Conservation (phyloP, 92 coral and sea anemone genomes). For the Blastomussa wellsi region DNA sequence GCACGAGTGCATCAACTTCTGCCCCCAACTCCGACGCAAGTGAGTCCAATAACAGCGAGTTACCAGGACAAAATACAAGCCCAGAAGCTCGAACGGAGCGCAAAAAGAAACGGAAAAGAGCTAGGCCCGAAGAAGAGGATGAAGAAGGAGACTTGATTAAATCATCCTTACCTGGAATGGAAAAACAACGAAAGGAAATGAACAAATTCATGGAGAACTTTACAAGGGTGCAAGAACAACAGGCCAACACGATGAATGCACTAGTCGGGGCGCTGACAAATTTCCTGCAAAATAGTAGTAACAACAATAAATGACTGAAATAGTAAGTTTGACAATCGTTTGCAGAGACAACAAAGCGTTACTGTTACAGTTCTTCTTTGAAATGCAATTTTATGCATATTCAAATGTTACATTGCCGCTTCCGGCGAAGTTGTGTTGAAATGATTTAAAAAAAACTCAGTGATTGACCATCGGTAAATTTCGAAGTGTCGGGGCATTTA, state of each 20-base stretch:
- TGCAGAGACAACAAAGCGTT: too few species aligned
- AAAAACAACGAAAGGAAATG: slow-evolving; percentile 47
- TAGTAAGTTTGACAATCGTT: neutral
- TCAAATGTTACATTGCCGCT: slow-evolving; percentile 5
- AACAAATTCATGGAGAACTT: slow-evolving; percentile 44
- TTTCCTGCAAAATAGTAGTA: slow-evolving; percentile 28
- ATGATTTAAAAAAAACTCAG: neutral
- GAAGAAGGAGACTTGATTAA: slow-evolving; percentile 24
- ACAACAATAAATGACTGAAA: neutral
- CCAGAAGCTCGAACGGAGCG: slow-evolving; percentile 29
- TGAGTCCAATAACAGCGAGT: neutral
- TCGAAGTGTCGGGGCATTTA: slow-evolving; percentile 14
- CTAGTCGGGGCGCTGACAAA: slow-evolving; percentile 43
- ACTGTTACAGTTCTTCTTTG: neutral
- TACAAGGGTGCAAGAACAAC: slow-evolving; percentile 44
- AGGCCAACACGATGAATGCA: too few species aligned
- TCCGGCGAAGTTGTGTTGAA: neutral
- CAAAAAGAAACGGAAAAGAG: slow-evolving; percentile 32
- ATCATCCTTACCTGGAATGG: slow-evolving; percentile 26
- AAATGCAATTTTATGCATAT: slow-evolving; percentile 1
- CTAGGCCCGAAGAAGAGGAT: slow-evolving; percentile 9
- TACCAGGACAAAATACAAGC: neutral
- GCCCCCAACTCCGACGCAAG: neutral
- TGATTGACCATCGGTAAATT: slow-evolving; percentile 14
- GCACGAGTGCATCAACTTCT: neutral